These are phyloP conservation scores for Corythaixoides concolor DNA, from an alignment of 2,113 vertebrate species.

Conservation along the genomic window DNA sequence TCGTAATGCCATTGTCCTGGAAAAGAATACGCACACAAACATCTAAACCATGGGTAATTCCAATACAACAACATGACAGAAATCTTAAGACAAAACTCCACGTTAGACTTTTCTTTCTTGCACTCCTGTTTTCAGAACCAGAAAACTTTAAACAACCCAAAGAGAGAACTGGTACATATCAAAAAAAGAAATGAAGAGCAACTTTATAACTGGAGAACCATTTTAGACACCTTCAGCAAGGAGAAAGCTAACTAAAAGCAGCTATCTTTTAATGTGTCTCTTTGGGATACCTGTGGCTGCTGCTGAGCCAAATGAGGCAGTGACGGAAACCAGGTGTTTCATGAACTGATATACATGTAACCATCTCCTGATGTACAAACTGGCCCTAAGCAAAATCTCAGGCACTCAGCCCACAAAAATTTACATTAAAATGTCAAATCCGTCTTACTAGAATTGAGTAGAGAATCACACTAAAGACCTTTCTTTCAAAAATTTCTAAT, in stretches of 20 bases:
- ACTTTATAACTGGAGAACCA: background rate
- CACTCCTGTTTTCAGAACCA: background rate
- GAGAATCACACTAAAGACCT: background rate
- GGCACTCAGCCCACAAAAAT: background rate
- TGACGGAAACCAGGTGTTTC: rapidly evolving
- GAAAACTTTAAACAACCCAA: background rate
- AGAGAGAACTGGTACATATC: background rate
- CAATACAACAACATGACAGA: background rate
- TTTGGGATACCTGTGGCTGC: background rate
- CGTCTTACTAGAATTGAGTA: background rate
- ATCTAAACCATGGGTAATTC: background rate
- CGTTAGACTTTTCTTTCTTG: background rate
- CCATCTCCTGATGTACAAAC: background rate
- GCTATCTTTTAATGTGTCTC: background rate
- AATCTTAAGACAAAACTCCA: background rate
- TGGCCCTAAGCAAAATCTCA: background rate
- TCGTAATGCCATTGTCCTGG: background rate
- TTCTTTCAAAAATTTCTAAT: background rate
- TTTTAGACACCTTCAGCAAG: background rate
- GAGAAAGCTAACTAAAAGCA: background rate
- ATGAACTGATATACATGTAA: background rate
- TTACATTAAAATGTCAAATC: background rate
- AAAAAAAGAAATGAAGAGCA: background rate
- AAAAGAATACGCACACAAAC: background rate
- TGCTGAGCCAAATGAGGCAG: background rate